Base-by-base conservation (phyloP, 2,113 vertebrate species). In the Nothobranchius kuhntae region DNA sequence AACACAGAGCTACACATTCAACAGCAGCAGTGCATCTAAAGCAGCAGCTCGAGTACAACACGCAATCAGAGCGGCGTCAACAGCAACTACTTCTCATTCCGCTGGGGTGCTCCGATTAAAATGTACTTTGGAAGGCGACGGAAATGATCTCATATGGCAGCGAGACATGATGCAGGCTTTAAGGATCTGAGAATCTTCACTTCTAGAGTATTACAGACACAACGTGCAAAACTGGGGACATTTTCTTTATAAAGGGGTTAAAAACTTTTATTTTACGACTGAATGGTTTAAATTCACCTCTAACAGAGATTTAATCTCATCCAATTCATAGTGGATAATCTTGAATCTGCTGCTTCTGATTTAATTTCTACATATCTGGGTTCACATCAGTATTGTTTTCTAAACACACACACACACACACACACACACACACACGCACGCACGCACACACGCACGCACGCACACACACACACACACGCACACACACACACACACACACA, bases 1-100 rank as follows among this genome's bases (percentile, higher is more conserved):
- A 1, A 2, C 42, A 17, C 17, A 13, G 14, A 64, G 76, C 67
- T 69, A 58, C 64, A 77, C 57, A 61, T 42, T 51, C 66, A 75
- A 40, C 58, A 51, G 24, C 51, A 5, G 2, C 5, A 2, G 53
- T 52, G 54, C 58, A 68, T 67, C 51, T 64, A 63, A 75, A 67
- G 53, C 61, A 26, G 56, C 44, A 53, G 73, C 54, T 44, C 38
- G 2, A 24, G 40, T 9, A 50, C 17, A n/a, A 46, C 3, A 26
- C 9, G 12, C 24, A 53, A 71, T 62, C 53, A 71, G 50, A 51
- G 12, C n/a, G 7, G 45, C n/a, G 48, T 11, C 24, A 10, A 17
- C 9, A 35, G 55, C 9, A 26, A 6, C 38, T 13, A 59, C 72
- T 66, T 68, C 9, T 77, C 42, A 48, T 52, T 65, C 68, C 58